Evolutionary conservation across 2,113 vertebrate species (phyloP).

Genomic region (Catharus minimus): DNA sequence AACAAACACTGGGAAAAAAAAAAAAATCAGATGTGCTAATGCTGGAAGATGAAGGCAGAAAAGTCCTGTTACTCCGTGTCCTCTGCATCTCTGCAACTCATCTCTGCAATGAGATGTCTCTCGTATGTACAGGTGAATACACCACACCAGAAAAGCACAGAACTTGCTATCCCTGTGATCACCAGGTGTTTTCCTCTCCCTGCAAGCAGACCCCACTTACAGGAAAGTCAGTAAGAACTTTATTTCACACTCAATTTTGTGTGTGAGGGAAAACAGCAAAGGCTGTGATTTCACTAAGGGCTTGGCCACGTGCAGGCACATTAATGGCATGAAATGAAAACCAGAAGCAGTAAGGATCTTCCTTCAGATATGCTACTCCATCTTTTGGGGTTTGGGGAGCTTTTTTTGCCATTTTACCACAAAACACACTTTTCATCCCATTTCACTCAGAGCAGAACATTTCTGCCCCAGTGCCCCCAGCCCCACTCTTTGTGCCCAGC

Average conservation of each 20-base stretch:
- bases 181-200: not conserved
- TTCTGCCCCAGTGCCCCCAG: slow-evolving; percentile 3
- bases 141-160: not conserved
- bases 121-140: accelerated
- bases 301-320: not conserved
- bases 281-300: not conserved
- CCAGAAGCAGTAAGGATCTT: not conserved
- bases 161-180: too few relatives aligned
- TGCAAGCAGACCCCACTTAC: not conserved
- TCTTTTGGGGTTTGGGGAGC: not conserved
- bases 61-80: not conserved
- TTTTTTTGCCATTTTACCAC: not conserved
- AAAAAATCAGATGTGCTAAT: too few relatives aligned
- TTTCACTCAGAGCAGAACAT: not conserved
- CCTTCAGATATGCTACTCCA: not conserved
- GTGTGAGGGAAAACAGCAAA: not conserved
- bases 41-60: not conserved
- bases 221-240: accelerated
- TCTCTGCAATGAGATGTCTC: not conserved
- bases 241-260: accelerated
- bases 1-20: not conserved
- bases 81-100: not conserved
- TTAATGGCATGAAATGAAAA: not conserved
- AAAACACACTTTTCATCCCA: not conserved
- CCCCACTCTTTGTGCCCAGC: not conserved